Evolutionary conservation across 2,888 invertebrate genomes (phyloP).

Genomic region (Ceraclea dissimilis): DNA sequence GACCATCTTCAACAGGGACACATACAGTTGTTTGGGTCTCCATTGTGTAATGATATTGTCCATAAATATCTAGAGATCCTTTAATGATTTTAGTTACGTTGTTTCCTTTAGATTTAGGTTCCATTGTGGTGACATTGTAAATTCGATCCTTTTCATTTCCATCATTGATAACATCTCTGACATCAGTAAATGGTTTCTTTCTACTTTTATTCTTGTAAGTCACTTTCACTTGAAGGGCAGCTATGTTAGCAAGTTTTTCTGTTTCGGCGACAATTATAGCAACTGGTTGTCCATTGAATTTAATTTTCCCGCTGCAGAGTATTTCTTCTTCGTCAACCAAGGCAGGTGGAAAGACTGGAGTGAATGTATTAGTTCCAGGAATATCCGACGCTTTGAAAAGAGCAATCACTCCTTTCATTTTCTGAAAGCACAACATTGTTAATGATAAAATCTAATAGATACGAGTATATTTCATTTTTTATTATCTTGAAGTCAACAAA

Average conservation of each 20-base stretch:
- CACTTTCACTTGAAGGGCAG: constrained; percentile 49
- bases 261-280: constrained; percentile 64
- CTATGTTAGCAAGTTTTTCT: constrained; percentile 50
- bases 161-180: constrained; percentile 45
- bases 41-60: constrained; percentile 74
- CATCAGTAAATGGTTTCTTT: constrained; percentile 38
- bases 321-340: constrained; percentile 41
- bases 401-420: constrained; percentile 56
- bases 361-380: constrained; percentile 60
- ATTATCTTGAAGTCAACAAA: no score
- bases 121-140: constrained; percentile 33
- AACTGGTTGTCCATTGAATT: constrained; percentile 67
- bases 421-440: constrained; percentile 36
- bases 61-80: constrained; percentile 48
- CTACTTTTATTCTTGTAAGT: constrained; percentile 42
- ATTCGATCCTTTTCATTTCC: constrained; percentile 39
- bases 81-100: constrained; percentile 46
- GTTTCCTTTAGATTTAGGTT: constrained; percentile 35
- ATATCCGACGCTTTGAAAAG: constrained; percentile 60
- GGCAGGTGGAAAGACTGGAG: constrained; percentile 29
- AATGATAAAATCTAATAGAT: no score
- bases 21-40: constrained; percentile 62
- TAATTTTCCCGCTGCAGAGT: constrained; percentile 47
- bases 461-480: no score
- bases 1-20: constrained; percentile 58